Evolutionary conservation across 2,888 invertebrate species (phyloP), one percentile per base, ranked within the genome.

Genomic region (Pristionchus mayeri): DNA sequence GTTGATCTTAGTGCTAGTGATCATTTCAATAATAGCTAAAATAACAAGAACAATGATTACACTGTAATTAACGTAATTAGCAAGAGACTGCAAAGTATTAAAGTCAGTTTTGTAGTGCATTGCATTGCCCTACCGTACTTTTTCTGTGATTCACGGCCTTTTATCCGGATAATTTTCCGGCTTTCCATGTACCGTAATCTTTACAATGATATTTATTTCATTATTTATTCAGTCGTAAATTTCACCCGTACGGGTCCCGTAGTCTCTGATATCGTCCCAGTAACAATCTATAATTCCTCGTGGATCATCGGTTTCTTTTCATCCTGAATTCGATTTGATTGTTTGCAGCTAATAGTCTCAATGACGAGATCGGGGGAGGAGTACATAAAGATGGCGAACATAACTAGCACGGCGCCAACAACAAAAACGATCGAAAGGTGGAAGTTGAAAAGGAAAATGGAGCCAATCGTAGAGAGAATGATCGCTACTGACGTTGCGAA

Each of bases 401-500:
- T 98, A 1, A 99, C 99, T 84, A 98, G 94, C 6, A 94, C 91
- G 2, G 98, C 97, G 18, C 99, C 98, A 6, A 95, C 80, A 21
- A 95, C 94, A 93, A 99, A 99, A 93, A 96, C 96, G 18, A 95
- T 86, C 1, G 97, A 96, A 82, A 98, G 94, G 87, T 95, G 94
- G 93, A 98, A 98, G 90, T 96, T 94, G 92, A 99, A 98, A 88
- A 98, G 94, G 93, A 96, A 97, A 87, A 98, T 90, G 2, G 91
- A 91, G 37, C 89, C 90, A n/a, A 90, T 48, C 34, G 87, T 84
- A 98, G 94, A 87, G 95, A 94, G 92, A 71, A 99, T 95, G 89
- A 99, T 99, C 9, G 98, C 97, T 84, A 98, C 95, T 0, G 98
- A 98, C 0, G 98, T 98, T 63, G 98, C 98, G 93, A 98, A 98